These are phyloP conservation scores for Poeciliopsis paucimaculata DNA, from an alignment of 2,797 vertebrate species.

Conservation along the genomic window DNA sequence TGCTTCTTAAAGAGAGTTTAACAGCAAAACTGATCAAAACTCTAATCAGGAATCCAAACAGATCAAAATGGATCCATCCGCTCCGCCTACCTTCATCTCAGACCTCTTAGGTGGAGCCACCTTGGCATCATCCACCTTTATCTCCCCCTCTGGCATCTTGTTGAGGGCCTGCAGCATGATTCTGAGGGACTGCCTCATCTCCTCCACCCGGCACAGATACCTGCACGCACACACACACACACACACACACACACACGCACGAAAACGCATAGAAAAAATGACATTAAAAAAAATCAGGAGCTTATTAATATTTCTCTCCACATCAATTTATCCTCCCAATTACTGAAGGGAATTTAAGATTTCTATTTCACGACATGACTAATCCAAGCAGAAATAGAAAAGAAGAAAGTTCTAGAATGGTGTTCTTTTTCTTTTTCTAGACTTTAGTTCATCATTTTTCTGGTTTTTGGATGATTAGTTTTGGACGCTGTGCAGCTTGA, in stretches of 20 bases:
- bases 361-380: neutral
- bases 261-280: neutral
- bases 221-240: conserved; percentile 60
- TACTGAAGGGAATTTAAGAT: neutral
- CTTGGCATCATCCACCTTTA: conserved; percentile 96
- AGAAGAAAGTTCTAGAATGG: neutral
- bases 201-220: conserved; percentile 93
- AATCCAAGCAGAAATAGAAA: neutral
- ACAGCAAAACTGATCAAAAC: neutral
- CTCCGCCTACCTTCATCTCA: conserved; percentile 91
- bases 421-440: neutral
- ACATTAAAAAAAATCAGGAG: too few relatives aligned
- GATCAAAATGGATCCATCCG: neutral
- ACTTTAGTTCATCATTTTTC: neutral
- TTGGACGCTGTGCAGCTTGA: neutral
- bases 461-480: neutral
- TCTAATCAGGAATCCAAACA: neutral
- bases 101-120: conserved; percentile 93
- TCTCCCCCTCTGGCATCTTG: conserved; percentile 95
- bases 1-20: neutral
- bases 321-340: neutral
- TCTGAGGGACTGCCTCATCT: conserved; percentile 93
- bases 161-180: conserved; percentile 92
- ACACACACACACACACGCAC: neutral
- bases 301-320: neutral